Base-by-base conservation (phyloP, 2,888 invertebrate genomes). In the Scaptodrosophila latifasciaeformis region DNA sequence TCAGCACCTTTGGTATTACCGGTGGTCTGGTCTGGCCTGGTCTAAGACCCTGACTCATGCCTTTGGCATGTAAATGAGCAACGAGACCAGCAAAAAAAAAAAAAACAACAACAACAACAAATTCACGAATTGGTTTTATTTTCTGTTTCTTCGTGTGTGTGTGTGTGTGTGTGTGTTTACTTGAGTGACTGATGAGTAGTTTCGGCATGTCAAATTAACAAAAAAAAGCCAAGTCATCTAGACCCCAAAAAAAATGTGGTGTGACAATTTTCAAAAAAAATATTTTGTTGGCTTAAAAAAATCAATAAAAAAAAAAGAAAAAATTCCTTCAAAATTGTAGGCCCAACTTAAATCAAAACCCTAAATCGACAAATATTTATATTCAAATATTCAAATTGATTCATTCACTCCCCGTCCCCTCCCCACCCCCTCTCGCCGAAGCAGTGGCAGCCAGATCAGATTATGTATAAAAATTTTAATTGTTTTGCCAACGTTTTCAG, bases 351-450 rank as follows among this genome's bases (percentile, higher is more conserved):
- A 54, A 65, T 54, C 54, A 59, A 72, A 59, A 40, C n/a, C n/a
- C 48, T 53, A 67, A 59, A 65, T 53, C 54, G 55, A 56, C 54
- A 59, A 49, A 64, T 59, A 62, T 62, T 59, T 35, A 51, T 76
- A 72, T 72, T 76, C 59, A 78, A 56, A 61, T 78, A 72, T 72
- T 76, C 54, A 76, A 72, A 79, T 79, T 79, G 77, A 72, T 72
- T 79, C 72, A 79, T 70, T 51, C 54, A 12, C 4, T 35, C 24
- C 4, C 7, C 24, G 4, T 7, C 7, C 24, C 24, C 4, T 24
- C 24, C 24, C 4, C 24, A 24, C 24, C 4, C 24, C 24, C 24
- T 24, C 24, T 3, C 24, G 24, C 4, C 24, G 3, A 3, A 7
- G 24, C 24, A 3, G 4, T 24, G 7, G 4, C 24, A 24, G 24